Conservation (phyloP, 2,888 invertebrate genomes). For the Lasioglossum oenotherae region DNA sequence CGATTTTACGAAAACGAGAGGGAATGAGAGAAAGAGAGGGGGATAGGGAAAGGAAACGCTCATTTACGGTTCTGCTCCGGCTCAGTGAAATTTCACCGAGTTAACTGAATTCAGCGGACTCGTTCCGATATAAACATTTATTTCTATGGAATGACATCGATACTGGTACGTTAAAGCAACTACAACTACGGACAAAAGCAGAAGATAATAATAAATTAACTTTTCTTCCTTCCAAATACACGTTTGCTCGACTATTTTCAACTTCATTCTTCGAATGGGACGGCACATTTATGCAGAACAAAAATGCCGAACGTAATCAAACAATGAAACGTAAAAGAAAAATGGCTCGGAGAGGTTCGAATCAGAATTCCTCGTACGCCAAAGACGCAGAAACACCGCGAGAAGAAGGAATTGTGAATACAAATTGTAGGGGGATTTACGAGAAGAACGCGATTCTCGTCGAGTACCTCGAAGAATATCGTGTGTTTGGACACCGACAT, state of each 20-base stretch:
- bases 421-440: not conserved
- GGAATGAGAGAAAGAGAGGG: slow-evolving; percentile 13
- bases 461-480: not conserved
- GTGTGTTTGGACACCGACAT: not conserved
- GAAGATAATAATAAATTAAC: too few relatives aligned
- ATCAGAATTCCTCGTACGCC: not conserved
- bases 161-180: too few relatives aligned
- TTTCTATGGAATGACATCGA: too few relatives aligned
- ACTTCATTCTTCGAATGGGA: not conserved
- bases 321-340: not conserved
- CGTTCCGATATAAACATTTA: too few relatives aligned
- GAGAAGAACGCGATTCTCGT: not conserved
- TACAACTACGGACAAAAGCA: too few relatives aligned
- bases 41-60: not conserved
- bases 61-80: slow-evolving; percentile 22
- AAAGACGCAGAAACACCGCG: not conserved
- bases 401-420: not conserved
- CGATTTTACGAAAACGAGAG: slow-evolving; percentile 49
- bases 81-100: not conserved
- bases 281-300: not conserved
- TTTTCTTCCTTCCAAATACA: not conserved
- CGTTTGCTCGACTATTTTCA: not conserved
- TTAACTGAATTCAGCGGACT: too few relatives aligned
- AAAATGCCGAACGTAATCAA: not conserved
- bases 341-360: not conserved